Evolutionary conservation across 2,113 vertebrate genomes (phyloP).

Genomic region (Sander vitreus): DNA sequence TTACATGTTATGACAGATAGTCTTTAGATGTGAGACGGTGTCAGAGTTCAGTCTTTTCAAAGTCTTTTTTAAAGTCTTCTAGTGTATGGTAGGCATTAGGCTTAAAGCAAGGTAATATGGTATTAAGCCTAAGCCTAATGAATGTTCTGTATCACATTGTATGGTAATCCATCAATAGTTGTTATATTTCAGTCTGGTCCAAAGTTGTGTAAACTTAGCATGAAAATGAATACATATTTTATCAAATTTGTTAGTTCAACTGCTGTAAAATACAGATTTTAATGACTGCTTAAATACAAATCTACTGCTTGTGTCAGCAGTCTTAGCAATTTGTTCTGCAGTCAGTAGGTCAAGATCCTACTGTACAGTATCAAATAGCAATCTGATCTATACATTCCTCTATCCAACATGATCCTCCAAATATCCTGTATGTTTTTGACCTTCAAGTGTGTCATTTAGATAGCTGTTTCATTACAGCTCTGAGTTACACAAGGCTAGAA

Average conservation of each 20-base stretch:
- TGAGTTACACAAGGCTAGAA: slow-evolving; percentile 24
- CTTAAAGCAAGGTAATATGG: too few relatives aligned
- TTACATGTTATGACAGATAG: too few relatives aligned
- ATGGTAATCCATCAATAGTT: background rate
- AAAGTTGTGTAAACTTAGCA: background rate
- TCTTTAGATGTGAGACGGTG: too few relatives aligned
- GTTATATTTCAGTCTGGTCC: background rate
- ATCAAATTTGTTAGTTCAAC: background rate
- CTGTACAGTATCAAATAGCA: slow-evolving; percentile 1
- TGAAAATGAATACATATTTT: background rate
- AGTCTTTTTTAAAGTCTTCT: too few relatives aligned
- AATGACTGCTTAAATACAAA: slow-evolving; percentile 21
- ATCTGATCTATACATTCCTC: slow-evolving; percentile 22
- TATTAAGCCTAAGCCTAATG: too few relatives aligned
- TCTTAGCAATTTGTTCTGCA: slow-evolving; percentile 5
- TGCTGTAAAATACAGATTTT: slow-evolving; percentile 16
- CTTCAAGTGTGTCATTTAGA: slow-evolving; percentile 9
- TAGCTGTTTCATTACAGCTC: slow-evolving; percentile 30
- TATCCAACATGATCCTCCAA: slow-evolving; percentile 19
- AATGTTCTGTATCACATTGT: background rate
- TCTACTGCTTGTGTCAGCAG: slow-evolving; percentile 22
- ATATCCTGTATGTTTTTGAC: slow-evolving; percentile 39
- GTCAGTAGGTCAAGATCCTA: background rate
- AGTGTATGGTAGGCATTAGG: too few relatives aligned
- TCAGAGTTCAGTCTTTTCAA: too few relatives aligned